Conservation (phyloP, 2,113 vertebrate genomes). For the Raja brachyura region DNA sequence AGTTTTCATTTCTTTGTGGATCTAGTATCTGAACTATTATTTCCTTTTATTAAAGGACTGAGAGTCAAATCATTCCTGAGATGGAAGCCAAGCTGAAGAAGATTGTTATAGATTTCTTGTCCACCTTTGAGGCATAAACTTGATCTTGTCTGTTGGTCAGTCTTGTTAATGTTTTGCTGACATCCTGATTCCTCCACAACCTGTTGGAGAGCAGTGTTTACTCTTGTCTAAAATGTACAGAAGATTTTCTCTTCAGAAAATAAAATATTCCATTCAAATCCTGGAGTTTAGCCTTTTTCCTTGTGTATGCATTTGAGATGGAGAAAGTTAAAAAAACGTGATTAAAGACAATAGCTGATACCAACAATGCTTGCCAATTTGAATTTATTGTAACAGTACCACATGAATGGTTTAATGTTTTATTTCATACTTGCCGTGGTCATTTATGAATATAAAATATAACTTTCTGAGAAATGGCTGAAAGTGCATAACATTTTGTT, state of each 20-base stretch:
- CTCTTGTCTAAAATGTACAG: constrained; percentile 71
- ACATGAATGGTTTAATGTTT: neutral
- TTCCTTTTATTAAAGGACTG: constrained; percentile 57
- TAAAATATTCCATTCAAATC: constrained; percentile 62
- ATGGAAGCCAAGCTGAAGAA: constrained; percentile 87
- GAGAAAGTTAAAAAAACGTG: neutral
- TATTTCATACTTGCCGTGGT: too few species aligned
- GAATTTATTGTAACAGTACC: neutral
- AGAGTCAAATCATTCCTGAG: constrained; percentile 85
- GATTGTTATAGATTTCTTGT: constrained; percentile 80
- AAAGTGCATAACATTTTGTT: too few species aligned
- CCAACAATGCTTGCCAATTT: neutral
- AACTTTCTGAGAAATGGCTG: neutral
- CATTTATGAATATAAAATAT: neutral
- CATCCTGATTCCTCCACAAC: constrained; percentile 46
- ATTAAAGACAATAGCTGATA: neutral
- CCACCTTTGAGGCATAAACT: constrained; percentile 83
- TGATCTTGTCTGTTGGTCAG: constrained; percentile 47
- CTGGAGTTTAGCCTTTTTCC: neutral
- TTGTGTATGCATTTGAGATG: neutral
- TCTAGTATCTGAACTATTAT: neutral
- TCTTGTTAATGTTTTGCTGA: constrained; percentile 50
- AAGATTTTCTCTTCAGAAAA: constrained; percentile 58
- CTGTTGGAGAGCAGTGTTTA: constrained; percentile 56
- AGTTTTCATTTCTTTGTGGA: too few species aligned